A percentile compares a stretch with the other conserved stretches of the same genome.
Conservation (phyloP, 2,113 vertebrate genomes). For the Ceyx cyanopectus region DNA sequence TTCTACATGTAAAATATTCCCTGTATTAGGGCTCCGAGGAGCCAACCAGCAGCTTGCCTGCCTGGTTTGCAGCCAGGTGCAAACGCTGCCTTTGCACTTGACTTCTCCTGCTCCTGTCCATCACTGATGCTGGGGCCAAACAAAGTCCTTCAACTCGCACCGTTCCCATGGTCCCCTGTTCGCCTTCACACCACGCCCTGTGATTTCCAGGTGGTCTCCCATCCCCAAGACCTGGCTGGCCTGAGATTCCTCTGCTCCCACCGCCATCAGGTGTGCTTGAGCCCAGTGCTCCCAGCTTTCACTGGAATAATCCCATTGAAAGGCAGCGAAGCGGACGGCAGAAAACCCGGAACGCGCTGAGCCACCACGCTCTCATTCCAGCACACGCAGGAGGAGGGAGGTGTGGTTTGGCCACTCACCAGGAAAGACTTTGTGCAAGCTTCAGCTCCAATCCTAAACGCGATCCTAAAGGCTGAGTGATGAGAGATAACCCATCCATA, state of each 20-base stretch:
- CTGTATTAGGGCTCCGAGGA: neutral
- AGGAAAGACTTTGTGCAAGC: slow-evolving; percentile 48
- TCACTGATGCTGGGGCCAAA: neutral
- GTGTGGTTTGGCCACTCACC: slow-evolving; percentile 65
- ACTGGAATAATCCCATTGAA: neutral
- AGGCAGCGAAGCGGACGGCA: neutral
- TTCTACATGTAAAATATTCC: neutral
- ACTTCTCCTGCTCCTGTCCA: slow-evolving; percentile 45
- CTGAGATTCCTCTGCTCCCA: neutral
- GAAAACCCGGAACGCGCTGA: neutral
- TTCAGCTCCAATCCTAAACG: slow-evolving; percentile 40
- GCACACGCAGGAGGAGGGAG: slow-evolving; percentile 33
- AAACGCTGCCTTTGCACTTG: neutral
- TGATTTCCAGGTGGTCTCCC: neutral
- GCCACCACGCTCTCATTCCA: slow-evolving; percentile 48
- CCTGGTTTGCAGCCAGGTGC: neutral
- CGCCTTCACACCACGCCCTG: neutral
- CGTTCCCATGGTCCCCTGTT: neutral
- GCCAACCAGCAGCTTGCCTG: neutral
- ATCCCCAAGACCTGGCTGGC: neutral
- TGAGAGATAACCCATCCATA: slow-evolving; percentile 61
- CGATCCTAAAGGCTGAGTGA: slow-evolving; percentile 37
- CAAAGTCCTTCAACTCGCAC: neutral
- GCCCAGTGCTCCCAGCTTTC: neutral
- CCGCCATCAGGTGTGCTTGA: neutral